These are phyloP conservation scores for Poecilia velifera DNA, from an alignment of 2,797 vertebrate species.

Conservation along the genomic window DNA sequence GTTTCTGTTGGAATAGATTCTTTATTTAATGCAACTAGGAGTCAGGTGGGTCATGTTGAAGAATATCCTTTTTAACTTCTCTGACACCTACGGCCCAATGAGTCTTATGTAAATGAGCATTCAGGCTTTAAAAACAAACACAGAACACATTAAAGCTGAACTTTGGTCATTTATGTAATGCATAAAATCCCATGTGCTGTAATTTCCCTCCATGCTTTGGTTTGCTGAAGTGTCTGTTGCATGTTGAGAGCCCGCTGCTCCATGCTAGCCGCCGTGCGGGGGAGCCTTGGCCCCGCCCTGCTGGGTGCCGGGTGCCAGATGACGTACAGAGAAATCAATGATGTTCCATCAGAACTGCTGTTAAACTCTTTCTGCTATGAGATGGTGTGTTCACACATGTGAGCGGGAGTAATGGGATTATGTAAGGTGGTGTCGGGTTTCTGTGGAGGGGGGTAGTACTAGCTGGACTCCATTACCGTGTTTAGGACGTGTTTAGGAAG, in stretches of 20 bases:
- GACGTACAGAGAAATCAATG: conserved; percentile 41
- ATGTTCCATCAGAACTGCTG: conserved; percentile 20
- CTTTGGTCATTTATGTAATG: neutral
- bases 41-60: neutral
- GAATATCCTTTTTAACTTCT: neutral
- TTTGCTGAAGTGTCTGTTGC: neutral
- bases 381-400: neutral
- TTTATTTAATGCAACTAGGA: neutral
- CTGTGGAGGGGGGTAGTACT: conserved; percentile 15
- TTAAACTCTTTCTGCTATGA: conserved; percentile 2
- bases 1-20: neutral
- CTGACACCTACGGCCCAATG: neutral
- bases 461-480: conserved; percentile 15
- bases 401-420: conserved; percentile 33
- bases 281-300: conserved; percentile 8
- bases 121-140: neutral
- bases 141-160: neutral
- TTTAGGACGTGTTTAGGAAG: conserved; percentile 46
- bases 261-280: neutral
- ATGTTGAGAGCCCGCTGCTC: neutral
- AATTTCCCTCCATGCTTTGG: no score
- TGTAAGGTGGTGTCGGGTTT: conserved; percentile 44
- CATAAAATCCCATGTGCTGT: neutral
- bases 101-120: neutral
- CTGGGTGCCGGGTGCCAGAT: conserved; percentile 24